Evolutionary conservation across 2,888 invertebrate species (phyloP).

Genomic region (Aromia moschata): DNA sequence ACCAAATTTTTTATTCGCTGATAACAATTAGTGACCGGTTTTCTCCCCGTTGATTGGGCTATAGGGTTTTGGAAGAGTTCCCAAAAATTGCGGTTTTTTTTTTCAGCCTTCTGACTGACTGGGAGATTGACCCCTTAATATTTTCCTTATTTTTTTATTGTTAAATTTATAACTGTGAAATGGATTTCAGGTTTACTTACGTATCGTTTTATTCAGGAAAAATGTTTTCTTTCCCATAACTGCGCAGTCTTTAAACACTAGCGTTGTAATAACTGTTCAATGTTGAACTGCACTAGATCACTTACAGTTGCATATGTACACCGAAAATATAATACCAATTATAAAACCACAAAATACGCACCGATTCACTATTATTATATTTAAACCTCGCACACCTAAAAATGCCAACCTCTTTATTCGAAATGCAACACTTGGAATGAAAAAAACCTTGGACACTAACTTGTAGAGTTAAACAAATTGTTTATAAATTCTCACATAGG

Average conservation of each 20-base stretch:
- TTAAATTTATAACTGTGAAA: too few relatives aligned
- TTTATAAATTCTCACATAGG: constrained; percentile 33
- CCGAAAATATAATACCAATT: too few relatives aligned
- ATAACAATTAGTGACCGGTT: too few relatives aligned
- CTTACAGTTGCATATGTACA: not conserved
- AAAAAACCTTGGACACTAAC: constrained; percentile 21
- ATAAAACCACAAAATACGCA: too few relatives aligned
- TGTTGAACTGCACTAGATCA: not conserved
- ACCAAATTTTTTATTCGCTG: too few relatives aligned
- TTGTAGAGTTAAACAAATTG: constrained; percentile 30
- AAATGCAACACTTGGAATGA: constrained; percentile 12
- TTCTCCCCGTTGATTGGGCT: too few relatives aligned
- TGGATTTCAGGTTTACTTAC: too few relatives aligned
- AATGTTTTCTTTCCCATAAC: constrained; percentile 21
- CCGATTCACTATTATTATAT: constrained; percentile 1
- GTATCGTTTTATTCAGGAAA: constrained; percentile 14
- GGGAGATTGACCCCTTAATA: too few relatives aligned
- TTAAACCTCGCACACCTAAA: constrained; percentile 2
- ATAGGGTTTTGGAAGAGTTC: too few relatives aligned
- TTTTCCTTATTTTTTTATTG: too few relatives aligned
- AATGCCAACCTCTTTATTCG: constrained; percentile 7
- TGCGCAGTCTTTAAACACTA: not conserved
- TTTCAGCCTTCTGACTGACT: too few relatives aligned
- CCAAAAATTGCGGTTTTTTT: too few relatives aligned
- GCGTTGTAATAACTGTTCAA: not conserved